phyloP scores from a whole-genome alignment of 2,113 vertebrate species.

The Capra hircus region DNA sequence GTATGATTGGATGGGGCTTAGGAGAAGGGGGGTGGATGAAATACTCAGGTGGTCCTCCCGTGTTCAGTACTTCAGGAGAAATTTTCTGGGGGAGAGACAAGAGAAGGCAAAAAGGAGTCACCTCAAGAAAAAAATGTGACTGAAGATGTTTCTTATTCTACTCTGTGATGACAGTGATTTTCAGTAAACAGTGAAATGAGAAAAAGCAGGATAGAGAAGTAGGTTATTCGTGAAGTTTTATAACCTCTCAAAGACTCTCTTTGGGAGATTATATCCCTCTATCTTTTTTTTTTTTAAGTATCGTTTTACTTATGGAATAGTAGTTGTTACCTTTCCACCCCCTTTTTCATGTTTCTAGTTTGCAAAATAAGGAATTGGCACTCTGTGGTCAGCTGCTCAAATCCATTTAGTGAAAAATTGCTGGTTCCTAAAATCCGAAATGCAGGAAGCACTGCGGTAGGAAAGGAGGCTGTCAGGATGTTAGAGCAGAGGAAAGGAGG shows the following conservation, averaged over 20 bases:
- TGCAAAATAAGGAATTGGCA: neutral
- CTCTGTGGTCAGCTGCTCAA: neutral
- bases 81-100: neutral
- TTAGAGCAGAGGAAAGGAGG: neutral
- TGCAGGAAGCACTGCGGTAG: neutral
- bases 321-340: neutral
- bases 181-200: neutral
- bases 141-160: neutral
- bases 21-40: neutral
- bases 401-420: neutral
- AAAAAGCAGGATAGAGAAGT: neutral
- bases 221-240: neutral
- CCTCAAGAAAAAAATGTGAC: neutral
- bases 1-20: neutral
- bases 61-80: neutral
- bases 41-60: rapidly evolving
- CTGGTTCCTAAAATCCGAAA: neutral
- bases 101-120: neutral
- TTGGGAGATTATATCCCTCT: neutral
- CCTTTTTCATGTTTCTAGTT: neutral
- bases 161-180: neutral
- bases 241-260: neutral
- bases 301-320: neutral
- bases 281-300: neutral
- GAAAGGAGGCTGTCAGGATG: neutral